A percentile compares a stretch with the other conserved stretches of the same genome.
Evolutionary conservation across 2,888 invertebrate genomes (phyloP).

Genomic region (Ryuthela nishihirai): DNA sequence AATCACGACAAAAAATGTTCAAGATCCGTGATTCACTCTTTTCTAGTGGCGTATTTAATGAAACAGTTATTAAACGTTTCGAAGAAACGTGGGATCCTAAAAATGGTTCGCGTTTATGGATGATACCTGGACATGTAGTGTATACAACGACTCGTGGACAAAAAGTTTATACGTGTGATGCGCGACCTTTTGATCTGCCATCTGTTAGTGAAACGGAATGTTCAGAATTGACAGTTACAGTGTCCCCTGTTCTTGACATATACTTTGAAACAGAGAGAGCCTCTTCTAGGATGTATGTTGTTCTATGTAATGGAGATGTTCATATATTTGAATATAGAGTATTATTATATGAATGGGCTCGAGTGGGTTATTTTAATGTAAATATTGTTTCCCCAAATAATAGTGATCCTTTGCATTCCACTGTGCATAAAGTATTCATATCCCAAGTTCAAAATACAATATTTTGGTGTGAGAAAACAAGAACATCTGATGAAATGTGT

Average conservation of each 20-base stretch:
- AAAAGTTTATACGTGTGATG: conserved; percentile 31
- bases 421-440: conserved; percentile 13
- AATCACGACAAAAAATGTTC: conserved; percentile 27
- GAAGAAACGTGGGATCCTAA: conserved; percentile 21
- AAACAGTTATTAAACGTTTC: conserved; percentile 24
- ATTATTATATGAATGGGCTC: conserved; percentile 29
- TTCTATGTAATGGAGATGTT: conserved; percentile 26
- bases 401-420: conserved; percentile 7
- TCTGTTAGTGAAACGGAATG: conserved; percentile 27
- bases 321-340: conserved; percentile 32
- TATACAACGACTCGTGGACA: conserved; percentile 16
- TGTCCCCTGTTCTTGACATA: conserved; percentile 25
- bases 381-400: conserved; percentile 33
- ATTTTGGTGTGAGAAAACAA: conserved; percentile 26
- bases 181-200: conserved; percentile 28
- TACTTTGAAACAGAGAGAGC: conserved; percentile 22
- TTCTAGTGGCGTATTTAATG: conserved; percentile 26
- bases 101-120: conserved; percentile 24
- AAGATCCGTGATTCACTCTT: conserved; percentile 24
- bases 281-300: conserved; percentile 23
- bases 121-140: conserved; percentile 27
- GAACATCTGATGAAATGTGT: neutral
- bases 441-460: conserved; percentile 27
- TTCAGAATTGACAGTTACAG: conserved; percentile 15
- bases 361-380: conserved; percentile 31